Base-by-base conservation (phyloP, 2,888 invertebrate genomes). In the Gastrophysa polygoni region DNA sequence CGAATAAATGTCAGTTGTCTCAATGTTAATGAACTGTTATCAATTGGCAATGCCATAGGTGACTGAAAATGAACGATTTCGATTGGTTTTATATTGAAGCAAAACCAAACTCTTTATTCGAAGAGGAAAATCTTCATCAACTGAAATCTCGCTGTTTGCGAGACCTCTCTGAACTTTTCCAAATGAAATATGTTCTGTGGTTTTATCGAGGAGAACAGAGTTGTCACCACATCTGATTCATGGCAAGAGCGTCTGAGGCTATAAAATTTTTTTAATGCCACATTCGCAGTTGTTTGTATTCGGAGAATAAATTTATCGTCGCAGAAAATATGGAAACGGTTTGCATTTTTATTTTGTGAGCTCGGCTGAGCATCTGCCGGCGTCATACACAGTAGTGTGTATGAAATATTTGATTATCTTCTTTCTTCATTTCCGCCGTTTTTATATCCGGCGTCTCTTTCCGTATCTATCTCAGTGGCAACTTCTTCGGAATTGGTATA, bases 221-320 rank as follows among this genome's bases (percentile, higher is more conserved):
- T 28, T 64, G 73, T 73, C 71, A 65, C 64, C 73, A 64, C 57
- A 60, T 57, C 49, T 73, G 71, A 72, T 73, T 70, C 69, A 73
- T 69, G 57, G 34, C 58, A 59, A 64, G 62, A 68, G 63, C 64
- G 67, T 63, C 62, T 50, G 61, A 50, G 61, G 70, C 62, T 66
- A 70, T 73, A 73, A 73, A 73, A 73, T 70, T 71, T 50, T 70
- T 71, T 72, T 72, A 71, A 73, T 70, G 70, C 68, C 63, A 72
- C 69, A 71, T 71, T 70, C 70, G 69, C 69, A 68, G 68, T 70
- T 68, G 71, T 70, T 69, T 71, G 71, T 72, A 73, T 72, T 71
- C 72, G 66, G 69, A 68, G 69, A 70, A 70, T 69, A 69, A 70
- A 72, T 72, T 72, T 72, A 72, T 72, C 64, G 67, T 59, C 56